These are phyloP conservation scores for Forbesichthys agassizii DNA, from an alignment of 2,113 vertebrate species.

Conservation along the genomic window DNA sequence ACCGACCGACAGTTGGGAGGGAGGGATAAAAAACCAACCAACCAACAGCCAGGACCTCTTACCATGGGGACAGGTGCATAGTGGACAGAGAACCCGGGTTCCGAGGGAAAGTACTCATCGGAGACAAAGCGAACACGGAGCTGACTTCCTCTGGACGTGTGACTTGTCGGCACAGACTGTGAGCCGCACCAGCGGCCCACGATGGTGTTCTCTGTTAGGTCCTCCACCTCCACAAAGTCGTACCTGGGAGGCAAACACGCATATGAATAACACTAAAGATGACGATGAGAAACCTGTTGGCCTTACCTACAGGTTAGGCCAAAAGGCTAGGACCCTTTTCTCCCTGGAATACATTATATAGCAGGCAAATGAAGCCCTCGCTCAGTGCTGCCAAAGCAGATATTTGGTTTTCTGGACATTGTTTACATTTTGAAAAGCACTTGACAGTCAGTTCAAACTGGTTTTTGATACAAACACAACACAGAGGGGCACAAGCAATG, in stretches of 20 bases:
- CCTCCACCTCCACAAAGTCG: conserved; percentile 96
- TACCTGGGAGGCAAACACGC: conserved; percentile 76
- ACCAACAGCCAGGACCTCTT: conserved; percentile 54
- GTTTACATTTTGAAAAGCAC: conserved; percentile 56
- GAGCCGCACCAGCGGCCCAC: conserved; percentile 98
- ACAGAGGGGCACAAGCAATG: conserved; percentile 28
- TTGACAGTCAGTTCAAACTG: conserved; percentile 54
- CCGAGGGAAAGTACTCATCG: conserved; percentile 94
- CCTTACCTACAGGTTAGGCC: too few species aligned
- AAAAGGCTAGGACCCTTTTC: conserved; percentile 20
- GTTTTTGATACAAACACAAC: conserved; percentile 58
- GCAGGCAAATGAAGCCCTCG: conserved; percentile 58
- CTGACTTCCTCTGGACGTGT: conserved; percentile 90
- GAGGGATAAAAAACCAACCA: too few species aligned
- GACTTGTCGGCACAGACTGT: conserved; percentile 78
- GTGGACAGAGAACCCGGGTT: conserved; percentile 94
- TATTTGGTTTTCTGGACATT: conserved; percentile 64
- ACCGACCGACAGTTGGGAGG: too few species aligned
- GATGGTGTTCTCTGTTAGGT: conserved; percentile 84
- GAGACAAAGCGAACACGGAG: conserved; percentile 92
- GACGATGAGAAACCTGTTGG: too few species aligned
- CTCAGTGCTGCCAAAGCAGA: conserved; percentile 50
- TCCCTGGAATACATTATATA: conserved; percentile 68
- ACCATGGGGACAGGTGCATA: conserved; percentile 86
- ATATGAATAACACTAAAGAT: neutral